Conservation (phyloP, 2,113 vertebrate genomes). For the Microtus oregoni region DNA sequence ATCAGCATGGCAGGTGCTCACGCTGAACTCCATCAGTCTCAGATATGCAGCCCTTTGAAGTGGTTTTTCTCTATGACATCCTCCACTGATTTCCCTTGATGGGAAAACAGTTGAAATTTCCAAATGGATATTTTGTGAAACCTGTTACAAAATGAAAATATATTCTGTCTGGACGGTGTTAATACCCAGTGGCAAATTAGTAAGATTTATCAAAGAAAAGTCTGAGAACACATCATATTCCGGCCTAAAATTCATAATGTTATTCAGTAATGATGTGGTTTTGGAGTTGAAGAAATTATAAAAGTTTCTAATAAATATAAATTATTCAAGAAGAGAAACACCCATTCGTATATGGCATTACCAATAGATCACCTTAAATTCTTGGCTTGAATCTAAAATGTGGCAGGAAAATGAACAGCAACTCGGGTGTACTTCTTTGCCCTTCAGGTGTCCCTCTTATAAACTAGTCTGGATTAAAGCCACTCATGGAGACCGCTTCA, state of each 20-base stretch:
- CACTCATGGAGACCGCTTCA: neutral
- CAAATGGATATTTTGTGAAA: slow-evolving; percentile 36
- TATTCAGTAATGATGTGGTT: neutral
- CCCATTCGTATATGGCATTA: neutral
- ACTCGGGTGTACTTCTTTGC: neutral
- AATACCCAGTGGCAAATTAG: neutral
- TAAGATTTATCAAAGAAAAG: slow-evolving; percentile 3
- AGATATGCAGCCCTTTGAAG: neutral
- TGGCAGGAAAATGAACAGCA: neutral
- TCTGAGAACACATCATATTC: neutral
- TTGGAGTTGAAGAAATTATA: neutral
- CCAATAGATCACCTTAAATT: neutral
- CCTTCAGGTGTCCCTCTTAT: neutral
- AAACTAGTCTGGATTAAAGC: neutral
- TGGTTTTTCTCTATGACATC: slow-evolving; percentile 19
- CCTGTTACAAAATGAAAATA: neutral
- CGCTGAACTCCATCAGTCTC: slow-evolving; percentile 27
- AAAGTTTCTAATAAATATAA: neutral
- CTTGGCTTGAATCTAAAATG: neutral
- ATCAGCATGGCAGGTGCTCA: neutral
- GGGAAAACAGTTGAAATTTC: neutral
- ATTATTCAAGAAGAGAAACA: slow-evolving; percentile 12
- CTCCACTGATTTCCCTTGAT: slow-evolving; percentile 37
- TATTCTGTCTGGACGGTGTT: neutral
- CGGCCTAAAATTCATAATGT: slow-evolving; percentile 12